A percentile compares a stretch with the other conserved stretches of the same genome.
Conservation (phyloP, 2,797 vertebrate species). For the Distichodus sexfasciatus region DNA sequence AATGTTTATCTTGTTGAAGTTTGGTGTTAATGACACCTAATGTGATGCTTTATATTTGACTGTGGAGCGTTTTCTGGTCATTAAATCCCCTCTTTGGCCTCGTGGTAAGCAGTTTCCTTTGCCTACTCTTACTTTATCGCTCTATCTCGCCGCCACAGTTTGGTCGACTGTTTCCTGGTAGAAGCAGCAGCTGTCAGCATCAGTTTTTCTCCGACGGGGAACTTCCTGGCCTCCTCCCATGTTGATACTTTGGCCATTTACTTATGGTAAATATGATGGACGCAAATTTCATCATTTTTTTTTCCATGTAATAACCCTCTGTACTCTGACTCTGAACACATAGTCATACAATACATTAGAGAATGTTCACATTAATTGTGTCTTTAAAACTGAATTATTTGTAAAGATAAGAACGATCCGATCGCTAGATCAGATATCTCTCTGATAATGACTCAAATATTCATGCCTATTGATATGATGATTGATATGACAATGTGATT, state of each 20-base stretch:
- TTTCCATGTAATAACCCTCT: too few relatives aligned
- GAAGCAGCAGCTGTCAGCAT: constrained; percentile 83
- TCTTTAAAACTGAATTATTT: too few relatives aligned
- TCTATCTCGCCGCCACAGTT: constrained; percentile 65
- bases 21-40: neutral
- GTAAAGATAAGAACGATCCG: too few relatives aligned
- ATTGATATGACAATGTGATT: too few relatives aligned
- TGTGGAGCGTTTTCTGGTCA: constrained; percentile 11
- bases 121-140: constrained; percentile 5
- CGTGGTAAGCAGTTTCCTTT: constrained; percentile 8
- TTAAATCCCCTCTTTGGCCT: constrained; percentile 33
- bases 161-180: constrained; percentile 91
- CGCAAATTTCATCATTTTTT: neutral
- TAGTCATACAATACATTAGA: too few relatives aligned
- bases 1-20: constrained; percentile 33
- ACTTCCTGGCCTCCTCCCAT: constrained; percentile 90
- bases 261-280: constrained; percentile 77
- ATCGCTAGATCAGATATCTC: too few relatives aligned
- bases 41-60: constrained; percentile 4
- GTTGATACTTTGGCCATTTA: constrained; percentile 91
- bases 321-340: too few relatives aligned
- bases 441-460: too few relatives aligned
- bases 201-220: constrained; percentile 91
- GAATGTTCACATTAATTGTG: too few relatives aligned
- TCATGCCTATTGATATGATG: too few relatives aligned